Conservation (phyloP, 2,888 invertebrate genomes). For the Ceriagrion tenellum region DNA sequence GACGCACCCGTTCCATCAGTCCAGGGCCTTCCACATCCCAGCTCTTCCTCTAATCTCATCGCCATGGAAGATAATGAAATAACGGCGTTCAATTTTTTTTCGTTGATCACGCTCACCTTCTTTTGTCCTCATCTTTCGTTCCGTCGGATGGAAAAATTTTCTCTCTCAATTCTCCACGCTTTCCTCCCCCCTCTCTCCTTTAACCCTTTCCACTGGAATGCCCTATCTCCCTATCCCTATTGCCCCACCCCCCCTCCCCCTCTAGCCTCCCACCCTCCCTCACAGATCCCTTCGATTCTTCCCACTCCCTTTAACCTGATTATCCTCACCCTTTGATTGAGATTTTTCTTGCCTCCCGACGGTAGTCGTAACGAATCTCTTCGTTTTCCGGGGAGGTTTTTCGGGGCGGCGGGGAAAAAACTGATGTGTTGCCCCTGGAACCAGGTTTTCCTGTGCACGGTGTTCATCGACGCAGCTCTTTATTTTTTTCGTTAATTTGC, state of each 20-base stretch:
- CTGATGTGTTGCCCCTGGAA: neutral
- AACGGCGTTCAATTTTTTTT: conserved; percentile 63
- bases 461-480: neutral
- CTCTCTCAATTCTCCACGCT: conserved; percentile 57
- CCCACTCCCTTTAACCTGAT: conserved; percentile 55
- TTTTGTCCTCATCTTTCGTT: conserved; percentile 67
- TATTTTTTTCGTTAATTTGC: conserved; percentile 14
- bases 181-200: neutral
- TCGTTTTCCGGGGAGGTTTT: neutral
- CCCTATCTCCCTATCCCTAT: neutral
- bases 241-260: neutral
- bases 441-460: neutral
- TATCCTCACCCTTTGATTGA: conserved; percentile 66
- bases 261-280: neutral
- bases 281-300: neutral
- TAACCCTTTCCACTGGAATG: neutral
- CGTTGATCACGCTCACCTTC: conserved; percentile 66
- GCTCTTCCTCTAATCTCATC: conserved; percentile 60
- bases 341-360: conserved; percentile 56
- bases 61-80: conserved; percentile 64
- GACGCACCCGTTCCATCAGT: conserved; percentile 28
- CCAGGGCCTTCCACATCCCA: conserved; percentile 25
- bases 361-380: conserved; percentile 59
- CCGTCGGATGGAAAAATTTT: conserved; percentile 62
- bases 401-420: neutral